Conservation (phyloP, 2,888 invertebrate genomes). For the Acleris sparsana region DNA sequence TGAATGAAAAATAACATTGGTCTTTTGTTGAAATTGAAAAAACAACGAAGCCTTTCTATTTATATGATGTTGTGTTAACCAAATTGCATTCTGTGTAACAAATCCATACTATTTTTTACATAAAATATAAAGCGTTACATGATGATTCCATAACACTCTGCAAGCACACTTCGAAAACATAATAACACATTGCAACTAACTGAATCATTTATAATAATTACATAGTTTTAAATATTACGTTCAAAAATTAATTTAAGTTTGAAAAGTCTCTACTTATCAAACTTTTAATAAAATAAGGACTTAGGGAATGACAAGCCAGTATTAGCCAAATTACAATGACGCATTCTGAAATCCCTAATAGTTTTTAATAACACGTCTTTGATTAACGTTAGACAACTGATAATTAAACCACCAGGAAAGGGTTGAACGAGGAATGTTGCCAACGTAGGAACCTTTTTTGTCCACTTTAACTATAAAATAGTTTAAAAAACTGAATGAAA, state of each 20-base stretch:
- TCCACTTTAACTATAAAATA: slow-evolving; percentile 35
- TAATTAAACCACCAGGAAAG: slow-evolving; percentile 70
- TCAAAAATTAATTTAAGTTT: slow-evolving; percentile 53
- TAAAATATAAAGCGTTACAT: too few species aligned
- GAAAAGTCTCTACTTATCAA: slow-evolving; percentile 55
- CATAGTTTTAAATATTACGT: slow-evolving; percentile 18
- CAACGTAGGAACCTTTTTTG: slow-evolving; percentile 44
- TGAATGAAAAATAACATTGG: slow-evolving; percentile 53
- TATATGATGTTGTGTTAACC: not conserved
- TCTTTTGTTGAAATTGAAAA: slow-evolving; percentile 33
- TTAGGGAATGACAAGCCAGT: slow-evolving; percentile 58
- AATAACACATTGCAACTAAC: not conserved
- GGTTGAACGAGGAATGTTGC: slow-evolving; percentile 46
- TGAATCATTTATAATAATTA: slow-evolving; percentile 10
- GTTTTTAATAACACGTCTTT: slow-evolving; percentile 77
- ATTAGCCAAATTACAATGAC: slow-evolving; percentile 54
- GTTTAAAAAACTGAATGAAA: slow-evolving; percentile 44
- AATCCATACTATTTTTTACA: too few species aligned
- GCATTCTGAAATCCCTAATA: slow-evolving; percentile 70
- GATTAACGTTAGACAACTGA: slow-evolving; percentile 71
- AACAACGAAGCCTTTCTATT: slow-evolving; percentile 6
- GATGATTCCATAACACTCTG: too few species aligned
- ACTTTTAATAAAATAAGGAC: slow-evolving; percentile 74
- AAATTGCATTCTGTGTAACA: not conserved
- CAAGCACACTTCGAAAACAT: not conserved